Conservation (phyloP, 1,140 invertebrate species). For the Zaprionus capensis region DNA sequence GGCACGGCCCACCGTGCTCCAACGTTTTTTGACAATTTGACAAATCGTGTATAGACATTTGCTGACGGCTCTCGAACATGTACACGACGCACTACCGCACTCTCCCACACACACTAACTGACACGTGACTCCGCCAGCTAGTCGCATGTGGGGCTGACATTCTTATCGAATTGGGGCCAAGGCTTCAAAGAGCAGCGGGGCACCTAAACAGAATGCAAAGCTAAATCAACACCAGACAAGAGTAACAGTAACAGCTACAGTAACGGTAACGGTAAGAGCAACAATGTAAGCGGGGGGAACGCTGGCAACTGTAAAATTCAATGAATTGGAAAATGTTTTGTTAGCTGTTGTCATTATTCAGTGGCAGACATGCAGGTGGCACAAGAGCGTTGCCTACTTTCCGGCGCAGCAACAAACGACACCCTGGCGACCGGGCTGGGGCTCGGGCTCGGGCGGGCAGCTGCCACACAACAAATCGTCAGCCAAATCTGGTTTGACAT, state of each 20-base stretch:
- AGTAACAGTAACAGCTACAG: constrained; percentile 24
- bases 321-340: constrained; percentile 84
- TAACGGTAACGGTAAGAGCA: constrained; percentile 18
- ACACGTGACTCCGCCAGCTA: constrained; percentile 53
- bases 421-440: not conserved
- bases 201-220: constrained; percentile 44
- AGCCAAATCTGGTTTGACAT: constrained; percentile 50
- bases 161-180: constrained; percentile 50
- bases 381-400: constrained; percentile 51
- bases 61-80: constrained; percentile 53
- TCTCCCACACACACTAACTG: constrained; percentile 24
- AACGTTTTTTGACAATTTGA: constrained; percentile 74
- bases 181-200: constrained; percentile 43
- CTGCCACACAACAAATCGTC: constrained; percentile 43
- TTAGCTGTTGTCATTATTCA: constrained; percentile 75
- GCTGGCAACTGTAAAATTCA: constrained; percentile 80
- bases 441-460: not conserved
- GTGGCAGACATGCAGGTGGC: constrained; percentile 56
- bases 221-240: constrained; percentile 51
- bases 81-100: constrained; percentile 25
- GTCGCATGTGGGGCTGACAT: constrained; percentile 40
- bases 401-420: not conserved
- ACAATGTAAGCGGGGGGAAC: not conserved
- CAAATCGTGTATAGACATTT: constrained; percentile 82
- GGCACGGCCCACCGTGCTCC: constrained; percentile 37